Evolutionary conservation across 1,140 invertebrate species (phyloP).

Genomic region (Macrotrachela quadricornifera): DNA sequence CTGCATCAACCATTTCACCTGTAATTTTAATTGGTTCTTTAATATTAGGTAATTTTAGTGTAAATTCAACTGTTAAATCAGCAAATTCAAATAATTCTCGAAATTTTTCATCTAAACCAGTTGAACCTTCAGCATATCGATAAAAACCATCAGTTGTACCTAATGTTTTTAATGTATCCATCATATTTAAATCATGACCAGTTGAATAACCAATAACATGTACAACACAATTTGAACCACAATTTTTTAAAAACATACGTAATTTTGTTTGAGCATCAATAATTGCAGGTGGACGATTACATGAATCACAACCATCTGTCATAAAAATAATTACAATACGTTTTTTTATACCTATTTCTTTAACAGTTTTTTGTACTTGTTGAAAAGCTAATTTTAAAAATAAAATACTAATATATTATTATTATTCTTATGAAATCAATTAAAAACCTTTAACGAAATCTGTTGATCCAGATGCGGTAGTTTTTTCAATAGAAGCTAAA

Average conservation of each 20-base stretch:
- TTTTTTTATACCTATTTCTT: neutral
- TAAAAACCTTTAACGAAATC: too few species aligned
- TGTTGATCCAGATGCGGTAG: neutral
- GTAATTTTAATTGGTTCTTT: too few species aligned
- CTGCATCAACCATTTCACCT: too few species aligned
- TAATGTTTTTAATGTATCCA: slow-evolving; percentile 4
- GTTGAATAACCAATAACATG: neutral
- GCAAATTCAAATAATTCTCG: too few species aligned
- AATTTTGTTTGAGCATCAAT: too few species aligned
- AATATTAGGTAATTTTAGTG: too few species aligned
- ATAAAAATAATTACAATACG: slow-evolving; percentile 11
- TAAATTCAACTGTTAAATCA: too few species aligned
- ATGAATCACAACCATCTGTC: slow-evolving; percentile 11
- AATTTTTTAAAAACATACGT: too few species aligned
- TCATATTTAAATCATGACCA: slow-evolving; percentile 11
- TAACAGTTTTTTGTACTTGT: neutral
- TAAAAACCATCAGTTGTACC: slow-evolving; percentile 9
- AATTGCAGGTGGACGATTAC: neutral
- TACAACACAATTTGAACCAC: too few species aligned
- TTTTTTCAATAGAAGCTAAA: neutral
- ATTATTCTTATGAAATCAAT: too few species aligned
- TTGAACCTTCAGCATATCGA: slow-evolving; percentile 2
- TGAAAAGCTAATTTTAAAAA: neutral
- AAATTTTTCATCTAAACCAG: too few species aligned
- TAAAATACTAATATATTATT: neutral